These are phyloP conservation scores for Anarrhichthys ocellatus DNA, from an alignment of 2,113 vertebrate species.

Conservation along the genomic window DNA sequence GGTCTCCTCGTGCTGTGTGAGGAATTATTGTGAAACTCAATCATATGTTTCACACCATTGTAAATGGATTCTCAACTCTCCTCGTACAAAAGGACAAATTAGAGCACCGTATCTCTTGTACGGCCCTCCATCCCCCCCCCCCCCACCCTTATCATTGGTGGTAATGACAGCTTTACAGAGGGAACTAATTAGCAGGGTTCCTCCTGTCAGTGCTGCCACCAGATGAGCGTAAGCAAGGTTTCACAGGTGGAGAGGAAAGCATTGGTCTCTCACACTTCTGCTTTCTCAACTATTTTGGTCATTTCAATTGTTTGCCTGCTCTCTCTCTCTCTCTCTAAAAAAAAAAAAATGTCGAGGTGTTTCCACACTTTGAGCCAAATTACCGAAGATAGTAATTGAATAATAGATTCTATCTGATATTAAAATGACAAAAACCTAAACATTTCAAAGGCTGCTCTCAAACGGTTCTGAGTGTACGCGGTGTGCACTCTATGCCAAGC, in stretches of 20 bases:
- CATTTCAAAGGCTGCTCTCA: slow-evolving; percentile 41
- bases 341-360: background rate
- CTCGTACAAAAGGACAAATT: slow-evolving; percentile 71
- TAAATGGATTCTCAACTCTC: slow-evolving; percentile 50
- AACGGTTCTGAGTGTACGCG: slow-evolving; percentile 17
- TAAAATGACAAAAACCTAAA: slow-evolving; percentile 23
- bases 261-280: background rate
- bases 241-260: slow-evolving; percentile 65
- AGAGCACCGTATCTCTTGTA: slow-evolving; percentile 63
- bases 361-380: slow-evolving; percentile 4
- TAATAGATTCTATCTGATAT: slow-evolving; percentile 24
- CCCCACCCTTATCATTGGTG: slow-evolving; percentile 65
- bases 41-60: slow-evolving; percentile 37
- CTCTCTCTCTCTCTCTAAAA: background rate
- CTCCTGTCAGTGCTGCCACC: slow-evolving; percentile 74
- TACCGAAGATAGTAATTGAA: slow-evolving; percentile 29
- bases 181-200: slow-evolving; percentile 83
- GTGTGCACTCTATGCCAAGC: slow-evolving; percentile 34
- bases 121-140: slow-evolving; percentile 33
- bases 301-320: background rate
- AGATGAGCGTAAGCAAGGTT: slow-evolving; percentile 63
- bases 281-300: background rate
- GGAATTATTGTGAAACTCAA: slow-evolving; percentile 53
- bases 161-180: slow-evolving; percentile 82
- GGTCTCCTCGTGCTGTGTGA: slow-evolving; percentile 29